These are phyloP conservation scores for Streptopelia turtur DNA, from an alignment of 2,797 vertebrate species.

Conservation along the genomic window DNA sequence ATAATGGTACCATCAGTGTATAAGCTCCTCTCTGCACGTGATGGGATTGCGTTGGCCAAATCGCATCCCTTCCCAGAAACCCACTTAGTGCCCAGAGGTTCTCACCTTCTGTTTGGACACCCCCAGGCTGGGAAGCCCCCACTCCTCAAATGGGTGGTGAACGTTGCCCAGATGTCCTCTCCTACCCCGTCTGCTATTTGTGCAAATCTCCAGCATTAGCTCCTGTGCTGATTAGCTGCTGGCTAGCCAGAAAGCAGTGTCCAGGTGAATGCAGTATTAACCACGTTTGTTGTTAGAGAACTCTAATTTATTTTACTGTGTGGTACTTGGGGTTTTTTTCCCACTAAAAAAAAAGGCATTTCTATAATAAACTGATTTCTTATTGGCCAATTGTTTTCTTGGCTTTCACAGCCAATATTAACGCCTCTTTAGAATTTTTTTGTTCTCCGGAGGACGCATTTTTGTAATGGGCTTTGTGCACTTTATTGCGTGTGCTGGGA, in stretches of 20 bases:
- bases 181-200: too few relatives aligned
- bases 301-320: background rate
- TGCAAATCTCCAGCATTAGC: background rate
- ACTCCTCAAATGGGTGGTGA: background rate
- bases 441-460: background rate
- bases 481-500: background rate
- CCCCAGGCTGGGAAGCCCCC: background rate
- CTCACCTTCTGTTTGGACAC: accelerated
- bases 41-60: background rate
- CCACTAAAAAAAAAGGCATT: background rate
- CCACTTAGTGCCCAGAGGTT: background rate
- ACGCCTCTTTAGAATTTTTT: background rate
- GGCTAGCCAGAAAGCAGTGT: background rate
- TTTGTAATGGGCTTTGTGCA: background rate
- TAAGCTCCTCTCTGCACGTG: accelerated
- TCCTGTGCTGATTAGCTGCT: background rate
- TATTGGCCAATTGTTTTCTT: background rate
- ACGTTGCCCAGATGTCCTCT: background rate
- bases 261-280: too few relatives aligned
- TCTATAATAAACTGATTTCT: background rate
- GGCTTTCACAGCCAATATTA: background rate
- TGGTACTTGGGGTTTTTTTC: accelerated
- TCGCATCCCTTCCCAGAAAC: background rate
- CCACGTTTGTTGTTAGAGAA: background rate
- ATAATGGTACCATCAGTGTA: background rate